Evolutionary conservation across 2,888 invertebrate genomes (phyloP).

Genomic region (Crocallis elinguaria): DNA sequence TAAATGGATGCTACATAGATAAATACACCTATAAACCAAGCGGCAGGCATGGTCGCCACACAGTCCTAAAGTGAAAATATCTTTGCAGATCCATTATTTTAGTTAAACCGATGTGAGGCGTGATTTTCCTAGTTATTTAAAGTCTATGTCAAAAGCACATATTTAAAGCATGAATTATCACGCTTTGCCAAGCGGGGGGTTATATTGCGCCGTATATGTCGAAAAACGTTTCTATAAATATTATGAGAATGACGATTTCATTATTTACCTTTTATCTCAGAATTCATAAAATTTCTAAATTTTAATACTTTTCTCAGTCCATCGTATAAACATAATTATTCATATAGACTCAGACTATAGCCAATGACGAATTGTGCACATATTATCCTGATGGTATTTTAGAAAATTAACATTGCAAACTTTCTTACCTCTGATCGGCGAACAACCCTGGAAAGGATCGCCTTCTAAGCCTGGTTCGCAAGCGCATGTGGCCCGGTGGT

Average conservation of each 20-base stretch:
- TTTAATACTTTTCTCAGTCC: not conserved
- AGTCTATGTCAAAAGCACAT: slow-evolving; percentile 65
- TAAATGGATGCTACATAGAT: slow-evolving; percentile 60
- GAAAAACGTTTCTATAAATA: slow-evolving; percentile 17
- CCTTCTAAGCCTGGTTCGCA: slow-evolving; percentile 86
- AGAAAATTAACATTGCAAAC: too few species aligned
- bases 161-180: slow-evolving; percentile 75
- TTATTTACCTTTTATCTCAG: slow-evolving; percentile 19
- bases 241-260: slow-evolving; percentile 7
- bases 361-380: not conserved
- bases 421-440: slow-evolving; percentile 68
- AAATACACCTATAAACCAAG: slow-evolving; percentile 59
- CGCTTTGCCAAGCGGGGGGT: slow-evolving; percentile 81
- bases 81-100: slow-evolving; percentile 67
- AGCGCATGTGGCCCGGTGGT: slow-evolving; percentile 87
- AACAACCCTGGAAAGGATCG: slow-evolving; percentile 86
- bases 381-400: not conserved
- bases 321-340: not conserved
- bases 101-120: slow-evolving; percentile 76
- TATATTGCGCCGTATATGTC: slow-evolving; percentile 56
- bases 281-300: not conserved
- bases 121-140: slow-evolving; percentile 58
- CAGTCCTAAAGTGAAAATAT: slow-evolving; percentile 62
- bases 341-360: not conserved
- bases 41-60: slow-evolving; percentile 77